Percentiles rank a stretch among this genome's conserved stretches.
Evolutionary conservation across 2,113 vertebrate genomes (phyloP).

Genomic region (Herpetotheres cachinnans): DNA sequence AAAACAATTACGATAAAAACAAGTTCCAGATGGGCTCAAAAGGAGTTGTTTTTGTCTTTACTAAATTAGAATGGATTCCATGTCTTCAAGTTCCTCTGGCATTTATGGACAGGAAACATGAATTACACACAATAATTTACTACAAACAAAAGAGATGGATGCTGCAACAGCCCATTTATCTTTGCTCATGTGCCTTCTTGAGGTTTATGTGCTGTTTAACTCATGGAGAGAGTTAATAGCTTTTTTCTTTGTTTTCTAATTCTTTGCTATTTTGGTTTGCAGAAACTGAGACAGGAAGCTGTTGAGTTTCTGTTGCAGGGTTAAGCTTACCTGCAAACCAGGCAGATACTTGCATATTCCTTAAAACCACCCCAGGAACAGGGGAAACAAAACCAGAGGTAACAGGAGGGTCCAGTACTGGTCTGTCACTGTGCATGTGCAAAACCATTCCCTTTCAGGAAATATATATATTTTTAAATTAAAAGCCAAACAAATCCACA

Average conservation of each 20-base stretch:
- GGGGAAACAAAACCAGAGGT: neutral
- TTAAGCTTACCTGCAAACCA: neutral
- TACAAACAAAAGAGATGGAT: slow-evolving; percentile 45
- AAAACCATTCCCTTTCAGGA: neutral
- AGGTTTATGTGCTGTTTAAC: slow-evolving; percentile 34
- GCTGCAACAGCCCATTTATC: slow-evolving; percentile 49
- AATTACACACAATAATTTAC: slow-evolving; percentile 62
- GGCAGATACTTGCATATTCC: neutral
- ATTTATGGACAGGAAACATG: slow-evolving; percentile 65
- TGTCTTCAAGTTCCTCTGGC: slow-evolving; percentile 43
- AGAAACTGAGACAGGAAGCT: slow-evolving; percentile 5
- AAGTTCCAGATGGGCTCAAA: slow-evolving; percentile 60
- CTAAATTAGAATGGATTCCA: slow-evolving; percentile 49
- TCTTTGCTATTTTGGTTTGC: neutral
- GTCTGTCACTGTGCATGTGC: neutral
- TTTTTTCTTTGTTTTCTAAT: slow-evolving; percentile 10
- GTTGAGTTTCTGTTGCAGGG: neutral
- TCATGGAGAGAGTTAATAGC: neutral
- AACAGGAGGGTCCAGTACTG: neutral
- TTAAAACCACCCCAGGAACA: neutral
- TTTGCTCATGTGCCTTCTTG: slow-evolving; percentile 45
- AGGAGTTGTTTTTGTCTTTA: slow-evolving; percentile 52
- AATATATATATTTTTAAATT: neutral
- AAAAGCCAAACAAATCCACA: neutral
- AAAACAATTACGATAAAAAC: slow-evolving; percentile 35